Evolutionary conservation across 2,888 invertebrate genomes (phyloP), one percentile per base, ranked within the genome.

Genomic region (Cabera pusaria): DNA sequence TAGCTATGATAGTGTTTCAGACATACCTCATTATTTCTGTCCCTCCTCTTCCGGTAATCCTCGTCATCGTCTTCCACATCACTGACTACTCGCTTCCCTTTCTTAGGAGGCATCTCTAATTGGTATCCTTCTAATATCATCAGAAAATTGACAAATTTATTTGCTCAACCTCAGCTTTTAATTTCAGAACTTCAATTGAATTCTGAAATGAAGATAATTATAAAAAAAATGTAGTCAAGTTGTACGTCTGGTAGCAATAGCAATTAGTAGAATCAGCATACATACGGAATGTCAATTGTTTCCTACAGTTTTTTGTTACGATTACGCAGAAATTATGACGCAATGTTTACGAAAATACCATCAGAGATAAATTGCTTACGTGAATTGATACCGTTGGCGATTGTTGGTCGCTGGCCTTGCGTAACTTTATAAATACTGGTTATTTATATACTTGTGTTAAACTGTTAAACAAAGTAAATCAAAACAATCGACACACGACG

Each of bases 21-120:
- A 22, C 36, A 49, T 79, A 93, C 94, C 90, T 93, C 91, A 80
- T 96, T 96, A 80, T 96, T 96, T 59, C 94, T 90, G 61, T 95
- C 95, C 17, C 96, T 85, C 32, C 93, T 91, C 52, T 91, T 91
- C 42, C 95, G 89, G 64, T 96, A 96, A 56, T 93, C 93, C 6
- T 93, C 94, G 29, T 92, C 92, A 25, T 93, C 93, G 53, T 93
- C 93, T 28, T 92, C 92, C 5, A 90, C 91, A 47, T 93, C 93
- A 36, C 91, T 91, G 38, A 90, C 88, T 6, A 73, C 81, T 27
- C 74, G 72, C 65, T 71, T 74, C 50, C 72, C 73, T 44, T 80
- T 75, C 56, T 87, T 85, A 44, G 87, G 87, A 65, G 87, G 73
- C 87, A 88, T 88, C 16, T 33, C 37, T 11, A 39, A 19, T 45